Conservation (phyloP, 2,888 invertebrate genomes). For the Chironomus tentans region DNA sequence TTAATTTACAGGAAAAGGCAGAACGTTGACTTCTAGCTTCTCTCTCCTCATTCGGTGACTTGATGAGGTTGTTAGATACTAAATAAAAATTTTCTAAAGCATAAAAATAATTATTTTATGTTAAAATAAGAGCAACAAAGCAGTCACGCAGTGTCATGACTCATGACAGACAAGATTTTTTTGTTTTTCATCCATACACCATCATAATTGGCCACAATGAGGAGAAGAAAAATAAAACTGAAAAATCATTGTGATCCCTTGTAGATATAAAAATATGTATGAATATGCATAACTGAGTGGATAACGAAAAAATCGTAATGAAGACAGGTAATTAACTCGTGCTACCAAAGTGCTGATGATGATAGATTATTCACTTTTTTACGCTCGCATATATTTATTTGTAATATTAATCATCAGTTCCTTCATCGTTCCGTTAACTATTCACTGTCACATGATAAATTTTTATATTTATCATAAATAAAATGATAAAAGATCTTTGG, state of each 20-base stretch:
- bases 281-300: neutral
- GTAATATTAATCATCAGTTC: neutral
- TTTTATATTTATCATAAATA: too few relatives aligned
- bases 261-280: neutral
- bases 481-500: too few relatives aligned
- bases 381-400: neutral
- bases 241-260: too few relatives aligned
- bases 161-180: neutral
- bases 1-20: neutral
- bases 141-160: slow-evolving; percentile 1
- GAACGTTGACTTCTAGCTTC: slow-evolving; percentile 12
- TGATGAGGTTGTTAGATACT: neutral
- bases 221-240: neutral
- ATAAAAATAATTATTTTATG: neutral
- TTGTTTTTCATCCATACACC: neutral
- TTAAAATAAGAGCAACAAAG: neutral
- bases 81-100: neutral
- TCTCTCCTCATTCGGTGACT: neutral
- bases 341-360: neutral
- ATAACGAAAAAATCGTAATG: neutral
- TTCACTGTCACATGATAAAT: neutral
- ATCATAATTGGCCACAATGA: neutral
- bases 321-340: slow-evolving; percentile 15
- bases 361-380: neutral
- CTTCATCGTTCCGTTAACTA: neutral